Conservation (phyloP, 2,797 vertebrate species). For the Pyrocephalus nanus region DNA sequence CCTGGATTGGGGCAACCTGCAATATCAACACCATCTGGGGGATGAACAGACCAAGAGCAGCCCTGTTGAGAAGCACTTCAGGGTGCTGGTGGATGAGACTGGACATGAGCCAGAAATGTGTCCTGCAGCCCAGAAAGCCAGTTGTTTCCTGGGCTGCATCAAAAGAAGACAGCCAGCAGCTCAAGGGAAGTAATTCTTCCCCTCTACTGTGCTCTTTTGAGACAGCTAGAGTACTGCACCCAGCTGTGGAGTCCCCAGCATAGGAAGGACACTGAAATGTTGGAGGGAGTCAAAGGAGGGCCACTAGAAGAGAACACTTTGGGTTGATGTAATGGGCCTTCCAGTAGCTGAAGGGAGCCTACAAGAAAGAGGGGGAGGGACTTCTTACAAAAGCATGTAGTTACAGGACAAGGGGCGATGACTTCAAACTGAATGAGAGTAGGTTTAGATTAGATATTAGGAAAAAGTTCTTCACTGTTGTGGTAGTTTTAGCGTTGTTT, state of each 20-base stretch:
- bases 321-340: not conserved
- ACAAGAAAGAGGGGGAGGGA: not conserved
- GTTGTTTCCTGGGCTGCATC: not conserved
- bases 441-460: not conserved
- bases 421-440: not conserved
- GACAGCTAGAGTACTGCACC: not conserved
- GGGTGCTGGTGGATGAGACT: not conserved
- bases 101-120: accelerated
- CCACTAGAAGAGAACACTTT: not conserved
- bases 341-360: not conserved
- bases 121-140: not conserved
- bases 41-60: not conserved
- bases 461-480: not conserved
- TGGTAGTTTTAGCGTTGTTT: not conserved
- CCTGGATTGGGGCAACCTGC: not conserved
- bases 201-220: not conserved
- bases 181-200: not conserved
- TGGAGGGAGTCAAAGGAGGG: not conserved
- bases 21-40: not conserved
- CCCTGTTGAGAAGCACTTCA: not conserved
- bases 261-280: not conserved
- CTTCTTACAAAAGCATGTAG: not conserved
- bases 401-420: not conserved
- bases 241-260: not conserved
- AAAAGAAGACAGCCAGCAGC: not conserved